phyloP scores from a whole-genome alignment of 1,140 invertebrate genomes.

The Neodiprion lecontei region DNA sequence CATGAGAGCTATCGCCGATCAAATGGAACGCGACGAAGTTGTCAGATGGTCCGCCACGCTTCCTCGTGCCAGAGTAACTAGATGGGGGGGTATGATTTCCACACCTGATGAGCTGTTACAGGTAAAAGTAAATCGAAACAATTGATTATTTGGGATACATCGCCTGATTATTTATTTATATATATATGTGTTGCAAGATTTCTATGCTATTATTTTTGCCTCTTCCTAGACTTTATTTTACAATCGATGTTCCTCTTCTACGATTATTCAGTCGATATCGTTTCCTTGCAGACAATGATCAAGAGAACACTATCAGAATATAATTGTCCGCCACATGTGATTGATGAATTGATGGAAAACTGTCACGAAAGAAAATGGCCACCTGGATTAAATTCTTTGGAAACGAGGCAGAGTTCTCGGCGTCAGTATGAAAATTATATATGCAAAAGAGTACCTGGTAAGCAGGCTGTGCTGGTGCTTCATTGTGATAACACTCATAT shows the following conservation, averaged over 20 bases:
- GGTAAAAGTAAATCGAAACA: conserved; percentile 59
- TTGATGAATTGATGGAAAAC: conserved; percentile 96
- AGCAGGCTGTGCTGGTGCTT: conserved; percentile 93
- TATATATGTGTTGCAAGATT: too few relatives aligned
- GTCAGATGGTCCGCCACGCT: conserved; percentile 89
- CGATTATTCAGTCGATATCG: not conserved
- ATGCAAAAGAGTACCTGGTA: conserved; percentile 92
- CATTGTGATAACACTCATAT: conserved; percentile 95
- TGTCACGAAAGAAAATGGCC: conserved; percentile 96
- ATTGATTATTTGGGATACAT: not conserved
- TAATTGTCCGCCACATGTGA: conserved; percentile 89
- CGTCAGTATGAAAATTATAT: conserved; percentile 93
- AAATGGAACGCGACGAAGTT: conserved; percentile 93
- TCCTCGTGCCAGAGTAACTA: conserved; percentile 84
- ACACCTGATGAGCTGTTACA: conserved; percentile 94
- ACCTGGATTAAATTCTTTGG: conserved; percentile 87
- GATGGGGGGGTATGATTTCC: conserved; percentile 98
- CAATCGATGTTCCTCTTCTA: conserved; percentile 11
- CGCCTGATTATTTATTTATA: too few relatives aligned
- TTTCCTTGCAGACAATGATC: conserved; percentile 80
- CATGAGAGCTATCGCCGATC: conserved; percentile 86
- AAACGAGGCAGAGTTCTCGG: conserved; percentile 92
- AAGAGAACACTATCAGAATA: conserved; percentile 91
- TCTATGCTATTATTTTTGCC: too few relatives aligned
- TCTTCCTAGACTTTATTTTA: conserved; percentile 3